Evolutionary conservation across 2,888 invertebrate species (phyloP), one percentile per base, ranked within the genome.

Genomic region (Drosophila glabriapex): DNA sequence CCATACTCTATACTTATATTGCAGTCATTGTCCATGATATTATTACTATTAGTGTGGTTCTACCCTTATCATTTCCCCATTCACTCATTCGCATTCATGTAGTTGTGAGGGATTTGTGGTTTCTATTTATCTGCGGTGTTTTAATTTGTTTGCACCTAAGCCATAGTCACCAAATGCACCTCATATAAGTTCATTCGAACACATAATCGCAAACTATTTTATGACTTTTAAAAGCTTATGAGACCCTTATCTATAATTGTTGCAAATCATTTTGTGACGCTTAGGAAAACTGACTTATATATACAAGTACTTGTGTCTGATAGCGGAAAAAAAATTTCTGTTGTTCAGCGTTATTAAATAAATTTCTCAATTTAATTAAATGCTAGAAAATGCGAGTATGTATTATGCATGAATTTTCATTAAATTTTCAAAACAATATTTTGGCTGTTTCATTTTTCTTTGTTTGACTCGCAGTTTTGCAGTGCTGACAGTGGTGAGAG

Each of bases 401-500:
- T 56, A 67, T 59, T 53, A 68, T 73, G 43, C 58, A 60, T 60
- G 41, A 61, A 64, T 59, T 76, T 78, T 64, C 49, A 77, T 71
- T 50, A 56, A 72, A 68, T 56, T 73, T 66, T 49, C 35, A 68
- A 37, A 28, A 58, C 3, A 19, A 39, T 52, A 53, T 39, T 39
- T 29, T 49, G 29, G 19, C 1, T 43, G 19, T 29, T 33, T 16
- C 37, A 37, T 33, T 63, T 55, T 35, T 35, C 22, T 28, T n/a
- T 55, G 39, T n/a, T 29, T 22, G 9, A 12, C 50, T 28, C 54
- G 35, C 77, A 88, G 87, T 66, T 70, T 68, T 88, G 87, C 80
- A 80, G 49, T 28, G 71, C 41, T n/a, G 63, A 65, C 61, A 69
- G 61, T 46, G 68, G 29, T 54, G 72, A 35, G 22, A 53, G n/a